Evolutionary conservation across 2,797 vertebrate species (phyloP), one percentile per base, ranked within the genome.

Genomic region (Synaphobranchus kaupii): DNA sequence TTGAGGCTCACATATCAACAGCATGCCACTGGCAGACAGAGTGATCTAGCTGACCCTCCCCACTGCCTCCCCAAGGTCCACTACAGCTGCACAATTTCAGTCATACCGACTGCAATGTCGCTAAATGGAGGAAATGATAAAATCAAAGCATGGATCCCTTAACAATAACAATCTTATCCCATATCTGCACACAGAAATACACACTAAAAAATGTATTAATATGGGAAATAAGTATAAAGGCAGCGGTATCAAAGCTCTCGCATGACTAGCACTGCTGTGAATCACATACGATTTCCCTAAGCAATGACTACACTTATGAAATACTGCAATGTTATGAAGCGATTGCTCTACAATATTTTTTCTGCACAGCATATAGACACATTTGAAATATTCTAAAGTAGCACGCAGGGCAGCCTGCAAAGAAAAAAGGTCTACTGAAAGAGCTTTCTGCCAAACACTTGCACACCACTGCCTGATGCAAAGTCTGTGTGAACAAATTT

Each of bases 1-100:
- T 86, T 83, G 83, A 73, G 84, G 91, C 88, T 86, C 84, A 5
- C 73, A 89, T 85, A 88, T 28, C 87, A 93, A 91, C 92, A 86
- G 22, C 0, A 84, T 89, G 90, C 91, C 93, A 91, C 89, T 48
- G 88, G 87, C 90, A 80, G 76, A 34, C 76, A 87, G 89, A 71
- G 31, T 76, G 71, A 39, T 44, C 71, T 47, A 15, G 6, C 8
- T 22, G 15, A 78, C 73, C 73, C 63, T 7, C 28, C n/a, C 68
- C 47, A 15, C 73, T 20, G 17, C 15, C 47, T 47, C 4, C 78
- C 47, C 47, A 2, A 50, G 22, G 78, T 2, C 44, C 47, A n/a
- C 20, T 10, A 50, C 7, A 48, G 47, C 20, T 20, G 15, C 73
- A 44, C 10, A 5, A 1, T 4, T 44, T 44, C 31, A 81, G 47